Evolutionary conservation across 2,888 invertebrate genomes (phyloP).

Genomic region (Sacculina carcini): DNA sequence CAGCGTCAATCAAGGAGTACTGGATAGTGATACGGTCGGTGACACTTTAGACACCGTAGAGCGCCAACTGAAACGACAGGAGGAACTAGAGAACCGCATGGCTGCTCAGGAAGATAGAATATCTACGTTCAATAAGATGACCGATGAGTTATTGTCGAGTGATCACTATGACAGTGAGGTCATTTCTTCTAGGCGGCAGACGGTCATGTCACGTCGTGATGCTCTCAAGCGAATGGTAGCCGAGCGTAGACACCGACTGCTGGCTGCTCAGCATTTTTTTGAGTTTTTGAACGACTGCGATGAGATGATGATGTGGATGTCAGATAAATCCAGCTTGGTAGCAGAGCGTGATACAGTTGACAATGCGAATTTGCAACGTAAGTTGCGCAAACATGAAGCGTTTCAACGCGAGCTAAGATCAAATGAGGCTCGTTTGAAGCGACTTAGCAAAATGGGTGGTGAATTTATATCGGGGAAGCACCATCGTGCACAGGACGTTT

Average conservation of each 20-base stretch:
- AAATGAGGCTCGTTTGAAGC: constrained; percentile 69
- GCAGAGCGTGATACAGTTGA: constrained; percentile 25
- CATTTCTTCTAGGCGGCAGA: constrained; percentile 34
- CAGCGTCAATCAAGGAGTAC: constrained; percentile 73
- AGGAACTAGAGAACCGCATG: constrained; percentile 73
- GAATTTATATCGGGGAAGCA: constrained; percentile 42
- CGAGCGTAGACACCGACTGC: constrained; percentile 41
- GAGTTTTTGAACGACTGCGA: constrained; percentile 67
- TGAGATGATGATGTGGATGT: constrained; percentile 27
- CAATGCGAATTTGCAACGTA: constrained; percentile 60
- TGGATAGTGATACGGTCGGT: constrained; percentile 65
- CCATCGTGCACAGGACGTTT: constrained; percentile 36
- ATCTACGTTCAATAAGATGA: constrained; percentile 51
- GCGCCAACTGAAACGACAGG: constrained; percentile 68
- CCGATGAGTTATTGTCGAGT: constrained; percentile 46
- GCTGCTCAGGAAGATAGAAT: constrained; percentile 77
- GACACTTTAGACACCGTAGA: constrained; percentile 72
- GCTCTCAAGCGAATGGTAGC: constrained; percentile 38
- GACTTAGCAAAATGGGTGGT: constrained; percentile 11
- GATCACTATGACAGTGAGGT: constrained; percentile 20
- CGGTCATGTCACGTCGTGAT: constrained; percentile 44
- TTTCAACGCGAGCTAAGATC: constrained; percentile 83
- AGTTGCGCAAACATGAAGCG: constrained; percentile 84
- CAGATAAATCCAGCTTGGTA: constrained; percentile 25
- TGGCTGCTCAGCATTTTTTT: constrained; percentile 66